A percentile compares a stretch with the other conserved stretches of the same genome.
These are phyloP conservation scores for Leptopilina clavipes DNA, from an alignment of 1,140 invertebrate species.

Conservation along the genomic window DNA sequence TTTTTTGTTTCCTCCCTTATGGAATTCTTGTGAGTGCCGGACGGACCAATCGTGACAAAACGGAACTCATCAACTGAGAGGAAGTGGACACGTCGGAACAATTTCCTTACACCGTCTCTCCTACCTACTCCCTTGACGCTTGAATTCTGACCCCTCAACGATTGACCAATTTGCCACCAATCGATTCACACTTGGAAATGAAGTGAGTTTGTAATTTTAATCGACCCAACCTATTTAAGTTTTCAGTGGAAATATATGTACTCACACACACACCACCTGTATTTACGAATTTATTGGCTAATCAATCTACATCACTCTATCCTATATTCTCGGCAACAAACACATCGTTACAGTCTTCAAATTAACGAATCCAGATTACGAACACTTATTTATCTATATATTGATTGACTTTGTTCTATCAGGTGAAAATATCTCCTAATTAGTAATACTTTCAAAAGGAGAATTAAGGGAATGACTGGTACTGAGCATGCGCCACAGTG, in stretches of 20 bases:
- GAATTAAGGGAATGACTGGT: too few species aligned
- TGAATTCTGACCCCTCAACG: slow-evolving; percentile 67
- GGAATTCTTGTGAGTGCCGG: slow-evolving; percentile 49
- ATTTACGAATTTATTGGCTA: not conserved
- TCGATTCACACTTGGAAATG: slow-evolving; percentile 68
- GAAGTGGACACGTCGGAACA: slow-evolving; percentile 75
- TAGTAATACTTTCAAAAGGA: too few species aligned
- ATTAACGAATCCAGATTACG: too few species aligned
- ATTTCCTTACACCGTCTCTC: slow-evolving; percentile 73
- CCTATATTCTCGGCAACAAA: not conserved
- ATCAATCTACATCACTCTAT: not conserved
- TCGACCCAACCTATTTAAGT: slow-evolving; percentile 25
- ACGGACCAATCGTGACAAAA: slow-evolving; percentile 56
- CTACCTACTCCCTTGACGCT: slow-evolving; percentile 46
- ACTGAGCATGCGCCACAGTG: too few species aligned
- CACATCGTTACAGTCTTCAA: not conserved
- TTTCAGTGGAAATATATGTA: not conserved
- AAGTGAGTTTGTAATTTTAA: slow-evolving; percentile 58
- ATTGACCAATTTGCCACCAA: slow-evolving; percentile 73
- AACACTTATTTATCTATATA: too few species aligned
- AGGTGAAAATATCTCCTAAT: too few species aligned
- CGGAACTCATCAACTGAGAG: slow-evolving; percentile 74
- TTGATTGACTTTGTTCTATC: too few species aligned
- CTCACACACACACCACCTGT: not conserved
- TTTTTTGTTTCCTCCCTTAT: not conserved